Percentiles rank a stretch among this genome's conserved stretches.
These are phyloP conservation scores for Hirudo medicinalis DNA, from an alignment of 1,140 invertebrate species.

Conservation along the genomic window DNA sequence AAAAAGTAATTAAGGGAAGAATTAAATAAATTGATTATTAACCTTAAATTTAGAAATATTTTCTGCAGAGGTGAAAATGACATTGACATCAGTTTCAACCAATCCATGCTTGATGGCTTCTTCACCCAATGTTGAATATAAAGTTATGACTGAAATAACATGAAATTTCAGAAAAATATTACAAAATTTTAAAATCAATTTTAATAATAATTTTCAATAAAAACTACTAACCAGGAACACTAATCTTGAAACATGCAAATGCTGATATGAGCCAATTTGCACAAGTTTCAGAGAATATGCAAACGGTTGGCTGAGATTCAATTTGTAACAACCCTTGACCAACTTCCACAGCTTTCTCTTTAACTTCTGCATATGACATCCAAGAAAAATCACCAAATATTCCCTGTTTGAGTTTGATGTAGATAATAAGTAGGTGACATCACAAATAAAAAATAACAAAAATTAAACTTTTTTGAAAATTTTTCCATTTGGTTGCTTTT, in stretches of 20 bases:
- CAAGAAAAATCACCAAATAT: constrained; percentile 61
- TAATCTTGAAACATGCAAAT: constrained; percentile 82
- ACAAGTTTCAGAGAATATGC: constrained; percentile 90
- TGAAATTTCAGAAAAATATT: not conserved
- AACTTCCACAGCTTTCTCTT: constrained; percentile 58
- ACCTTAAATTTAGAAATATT: constrained; percentile 72
- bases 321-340: constrained; percentile 43
- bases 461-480: constrained; percentile 75
- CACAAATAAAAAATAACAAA: not conserved
- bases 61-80: constrained; percentile 75
- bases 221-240: constrained; percentile 55
- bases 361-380: constrained; percentile 69
- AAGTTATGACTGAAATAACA: constrained; percentile 62
- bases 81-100: constrained; percentile 82
- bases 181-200: not conserved
- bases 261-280: constrained; percentile 92
- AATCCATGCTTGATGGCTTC: constrained; percentile 88
- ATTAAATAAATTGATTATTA: constrained; percentile 13
- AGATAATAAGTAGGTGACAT: not conserved
- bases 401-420: constrained; percentile 20
- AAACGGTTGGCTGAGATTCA: constrained; percentile 49
- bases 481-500: constrained; percentile 77
- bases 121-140: constrained; percentile 90
- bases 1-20: not conserved
- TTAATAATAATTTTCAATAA: not conserved